Conservation (phyloP, 1,140 invertebrate genomes). For the Ceratosolen fusciceps region DNA sequence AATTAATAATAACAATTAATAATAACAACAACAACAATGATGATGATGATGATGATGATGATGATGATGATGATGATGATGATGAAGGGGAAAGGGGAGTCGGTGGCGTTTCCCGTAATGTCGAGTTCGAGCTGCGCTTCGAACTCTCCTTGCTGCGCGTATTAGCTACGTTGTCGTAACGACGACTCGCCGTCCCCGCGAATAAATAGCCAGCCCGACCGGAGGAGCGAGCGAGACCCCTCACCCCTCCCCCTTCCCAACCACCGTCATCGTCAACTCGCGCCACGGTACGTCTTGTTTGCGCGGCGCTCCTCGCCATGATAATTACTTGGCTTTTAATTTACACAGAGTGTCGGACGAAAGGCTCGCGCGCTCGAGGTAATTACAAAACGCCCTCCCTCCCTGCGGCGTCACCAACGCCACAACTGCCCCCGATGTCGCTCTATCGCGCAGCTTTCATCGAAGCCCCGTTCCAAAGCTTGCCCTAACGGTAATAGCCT, state of each 20-base stretch:
- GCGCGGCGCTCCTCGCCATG: not conserved
- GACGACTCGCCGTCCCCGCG: not conserved
- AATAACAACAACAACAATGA: no score
- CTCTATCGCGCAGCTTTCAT: not conserved
- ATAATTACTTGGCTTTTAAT: not conserved
- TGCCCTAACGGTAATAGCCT: not conserved
- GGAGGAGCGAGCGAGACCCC: no score
- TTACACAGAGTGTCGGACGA: no score
- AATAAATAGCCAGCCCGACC: not conserved
- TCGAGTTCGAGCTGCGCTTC: not conserved
- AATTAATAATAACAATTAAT: no score
- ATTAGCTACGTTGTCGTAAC: conserved; percentile 1
- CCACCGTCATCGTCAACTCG: not conserved
- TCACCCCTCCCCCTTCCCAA: not conserved
- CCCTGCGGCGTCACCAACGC: no score
- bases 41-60: no score
- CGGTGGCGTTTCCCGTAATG: not conserved
- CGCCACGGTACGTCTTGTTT: not conserved
- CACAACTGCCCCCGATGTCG: no score
- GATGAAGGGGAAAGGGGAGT: not conserved
- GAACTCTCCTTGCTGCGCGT: not conserved
- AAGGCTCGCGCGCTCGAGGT: not conserved
- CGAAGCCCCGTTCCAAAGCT: not conserved
- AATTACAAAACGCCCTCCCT: not conserved
- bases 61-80: no score